Evolutionary conservation across 2,888 invertebrate species (phyloP).

Genomic region (Drosophila suboccidentalis): DNA sequence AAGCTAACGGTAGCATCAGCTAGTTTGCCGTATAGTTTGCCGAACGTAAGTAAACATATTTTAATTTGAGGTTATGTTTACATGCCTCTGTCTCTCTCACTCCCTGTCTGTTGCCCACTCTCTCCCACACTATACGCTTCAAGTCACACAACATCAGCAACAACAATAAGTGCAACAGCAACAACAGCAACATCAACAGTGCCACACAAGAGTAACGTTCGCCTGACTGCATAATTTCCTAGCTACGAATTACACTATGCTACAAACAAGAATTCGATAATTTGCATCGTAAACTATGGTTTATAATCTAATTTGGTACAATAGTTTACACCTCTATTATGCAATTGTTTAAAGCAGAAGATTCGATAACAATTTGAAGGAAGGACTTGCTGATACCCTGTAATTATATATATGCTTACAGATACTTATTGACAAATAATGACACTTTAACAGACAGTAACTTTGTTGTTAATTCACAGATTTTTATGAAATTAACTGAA

Average conservation of each 20-base stretch:
- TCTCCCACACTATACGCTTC: conserved; percentile 46
- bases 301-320: not conserved
- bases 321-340: not conserved
- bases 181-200: conserved; percentile 30
- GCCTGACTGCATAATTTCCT: conserved; percentile 43
- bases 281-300: not conserved
- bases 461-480: not conserved
- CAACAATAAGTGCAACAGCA: conserved; percentile 41
- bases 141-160: conserved; percentile 58
- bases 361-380: not conserved
- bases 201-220: conserved; percentile 17
- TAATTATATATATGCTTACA: not conserved
- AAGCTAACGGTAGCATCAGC: conserved; percentile 46
- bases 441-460: not conserved
- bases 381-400: not conserved
- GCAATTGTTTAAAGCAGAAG: not conserved
- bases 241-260: conserved; percentile 31
- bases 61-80: conserved; percentile 80
- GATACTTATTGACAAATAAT: not conserved
- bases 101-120: not conserved
- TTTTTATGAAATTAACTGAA: not conserved
- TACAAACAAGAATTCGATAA: conserved; percentile 14
- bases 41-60: conserved; percentile 71
- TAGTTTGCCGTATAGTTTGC: conserved; percentile 59
- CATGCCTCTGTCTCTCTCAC: conserved; percentile 36